Evolutionary conservation across 2,888 invertebrate genomes (phyloP), one percentile per base, ranked within the genome.

Genomic region (Cosmia trapezina): DNA sequence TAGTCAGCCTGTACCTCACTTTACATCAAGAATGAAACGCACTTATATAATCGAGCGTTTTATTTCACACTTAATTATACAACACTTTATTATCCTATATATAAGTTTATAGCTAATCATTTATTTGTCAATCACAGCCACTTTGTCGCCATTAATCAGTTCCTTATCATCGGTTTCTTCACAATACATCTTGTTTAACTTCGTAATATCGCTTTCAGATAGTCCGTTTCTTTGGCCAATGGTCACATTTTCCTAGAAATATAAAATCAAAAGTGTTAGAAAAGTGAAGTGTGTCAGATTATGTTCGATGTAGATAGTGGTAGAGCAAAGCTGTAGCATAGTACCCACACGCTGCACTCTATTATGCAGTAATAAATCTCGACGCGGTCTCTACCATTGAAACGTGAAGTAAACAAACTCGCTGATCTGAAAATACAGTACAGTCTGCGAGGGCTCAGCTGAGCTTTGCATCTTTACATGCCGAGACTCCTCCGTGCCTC

Each of bases 101-200:
- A 65, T 47, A 83, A 19, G 41, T 74, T 81, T 70, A 83, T 51
- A 45, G 41, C 19, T 74, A 70, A 70, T 74, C 22, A 56, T 61
- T 28, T 71, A 76, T 82, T 76, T 63, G 53, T 74, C 63, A 74
- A 80, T 54, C 64, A 76, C 79, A 51, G 4, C n/a, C 28, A 62
- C 47, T 84, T 57, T 68, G 37, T 80, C 63, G 70, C 41, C 51
- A 19, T 37, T 61, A 70, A 63, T 76, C 28, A 45, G 28, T 47
- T 87, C 72, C 72, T 85, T 64, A 66, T 63, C 64, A 6, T 86
- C 80, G n/a, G 76, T 73, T 70, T 89, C 87, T 71, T 92, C 89
- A 74, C 95, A 96, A 76, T 96, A 96, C 96, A 96, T 96, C 90
- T 87, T 94, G 65, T 93, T 94, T 37, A 96, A 78, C 80, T 96